These are phyloP conservation scores for Peribatodes rhomboidaria DNA, from an alignment of 2,888 invertebrate genomes.

Conservation along the genomic window DNA sequence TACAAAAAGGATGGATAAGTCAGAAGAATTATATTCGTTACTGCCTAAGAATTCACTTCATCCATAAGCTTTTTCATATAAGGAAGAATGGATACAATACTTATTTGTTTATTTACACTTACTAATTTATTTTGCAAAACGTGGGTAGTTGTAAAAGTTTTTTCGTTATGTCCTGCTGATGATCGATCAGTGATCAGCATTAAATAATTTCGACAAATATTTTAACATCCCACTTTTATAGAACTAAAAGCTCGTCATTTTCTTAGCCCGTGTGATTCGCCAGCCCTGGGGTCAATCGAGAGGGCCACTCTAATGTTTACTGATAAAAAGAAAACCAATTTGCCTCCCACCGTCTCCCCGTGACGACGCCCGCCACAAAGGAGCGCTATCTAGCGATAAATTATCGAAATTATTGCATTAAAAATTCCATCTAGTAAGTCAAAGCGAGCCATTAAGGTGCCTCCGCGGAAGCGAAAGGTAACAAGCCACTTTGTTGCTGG, in stretches of 20 bases:
- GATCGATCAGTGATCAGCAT: too few species aligned
- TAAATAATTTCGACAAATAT: neutral
- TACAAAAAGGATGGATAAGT: too few species aligned
- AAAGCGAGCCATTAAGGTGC: constrained; percentile 86
- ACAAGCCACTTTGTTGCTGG: constrained; percentile 55
- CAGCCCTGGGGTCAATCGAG: constrained; percentile 73
- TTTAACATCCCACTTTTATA: too few species aligned
- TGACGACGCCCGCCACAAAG: constrained; percentile 72
- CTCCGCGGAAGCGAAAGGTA: constrained; percentile 60
- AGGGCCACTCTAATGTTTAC: constrained; percentile 74
- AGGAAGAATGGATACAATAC: too few species aligned
- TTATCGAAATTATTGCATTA: constrained; percentile 91
- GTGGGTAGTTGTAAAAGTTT: too few species aligned
- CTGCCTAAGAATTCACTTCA: too few species aligned
- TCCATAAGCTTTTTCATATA: too few species aligned
- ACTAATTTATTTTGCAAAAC: too few species aligned
- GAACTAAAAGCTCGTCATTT: constrained; percentile 18
- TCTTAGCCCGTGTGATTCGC: constrained; percentile 53
- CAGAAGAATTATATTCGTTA: too few species aligned
- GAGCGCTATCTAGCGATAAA: constrained; percentile 85
- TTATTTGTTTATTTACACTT: too few species aligned
- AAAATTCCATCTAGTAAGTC: constrained; percentile 91
- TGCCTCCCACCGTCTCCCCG: constrained; percentile 55
- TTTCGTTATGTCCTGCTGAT: too few species aligned
- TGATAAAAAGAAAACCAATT: constrained; percentile 83